phyloP scores from a whole-genome alignment of 2,113 vertebrate genomes.

The Girardinichthys multiradiatus region DNA sequence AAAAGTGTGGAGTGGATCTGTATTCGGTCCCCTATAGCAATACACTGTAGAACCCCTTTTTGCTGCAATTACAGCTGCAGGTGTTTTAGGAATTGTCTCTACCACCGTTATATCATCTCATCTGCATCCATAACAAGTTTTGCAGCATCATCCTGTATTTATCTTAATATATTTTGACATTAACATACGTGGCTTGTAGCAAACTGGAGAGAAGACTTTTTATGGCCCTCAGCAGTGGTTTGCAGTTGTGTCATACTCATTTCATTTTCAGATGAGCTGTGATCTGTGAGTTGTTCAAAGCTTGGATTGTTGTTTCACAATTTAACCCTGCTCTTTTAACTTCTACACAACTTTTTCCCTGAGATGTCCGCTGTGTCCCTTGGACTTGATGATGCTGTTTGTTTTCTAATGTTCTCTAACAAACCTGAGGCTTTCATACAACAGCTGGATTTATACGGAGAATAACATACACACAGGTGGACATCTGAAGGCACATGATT shows the following conservation, averaged over 20 bases:
- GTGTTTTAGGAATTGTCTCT: not conserved
- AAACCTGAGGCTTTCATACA: not conserved
- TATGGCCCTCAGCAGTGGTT: not conserved
- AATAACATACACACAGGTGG: too few species aligned
- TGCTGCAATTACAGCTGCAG: not conserved
- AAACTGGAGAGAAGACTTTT: too few species aligned
- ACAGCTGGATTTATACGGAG: not conserved
- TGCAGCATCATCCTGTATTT: too few species aligned
- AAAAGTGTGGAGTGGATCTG: too few species aligned
- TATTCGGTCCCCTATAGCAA: not conserved
- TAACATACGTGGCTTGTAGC: too few species aligned
- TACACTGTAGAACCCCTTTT: not conserved
- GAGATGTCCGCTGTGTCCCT: not conserved
- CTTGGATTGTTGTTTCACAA: too few species aligned
- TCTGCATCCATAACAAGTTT: too few species aligned
- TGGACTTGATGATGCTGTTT: not conserved
- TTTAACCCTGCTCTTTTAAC: too few species aligned
- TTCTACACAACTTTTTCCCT: not conserved
- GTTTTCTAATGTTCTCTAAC: too few species aligned
- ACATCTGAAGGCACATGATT: not conserved
- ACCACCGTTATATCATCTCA: too few species aligned
- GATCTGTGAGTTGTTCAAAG: not conserved
- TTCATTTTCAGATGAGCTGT: not conserved
- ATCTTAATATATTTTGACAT: too few species aligned
- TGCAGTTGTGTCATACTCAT: too few species aligned